These are phyloP conservation scores for Chymomyza amoena DNA, from an alignment of 2,888 invertebrate species.

Conservation along the genomic window DNA sequence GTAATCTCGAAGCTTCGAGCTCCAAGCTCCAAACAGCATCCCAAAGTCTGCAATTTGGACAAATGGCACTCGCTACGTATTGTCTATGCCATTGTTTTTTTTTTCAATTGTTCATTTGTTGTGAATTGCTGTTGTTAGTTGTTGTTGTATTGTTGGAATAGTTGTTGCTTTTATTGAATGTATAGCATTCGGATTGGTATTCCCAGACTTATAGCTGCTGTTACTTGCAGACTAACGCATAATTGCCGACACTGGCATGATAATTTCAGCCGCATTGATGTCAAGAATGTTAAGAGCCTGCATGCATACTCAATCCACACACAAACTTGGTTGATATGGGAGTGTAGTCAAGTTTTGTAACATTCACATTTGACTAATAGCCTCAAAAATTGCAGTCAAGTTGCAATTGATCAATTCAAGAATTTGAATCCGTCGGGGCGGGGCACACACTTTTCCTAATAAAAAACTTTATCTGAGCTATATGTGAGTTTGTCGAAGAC, in stretches of 20 bases:
- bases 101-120: slow-evolving; percentile 25
- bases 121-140: slow-evolving; percentile 23
- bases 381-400: slow-evolving; percentile 1
- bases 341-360: slow-evolving; percentile 24
- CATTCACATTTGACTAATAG: slow-evolving; percentile 25
- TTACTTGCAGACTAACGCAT: slow-evolving; percentile 38
- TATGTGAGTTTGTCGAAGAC: no score
- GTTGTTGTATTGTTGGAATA: slow-evolving; percentile 23
- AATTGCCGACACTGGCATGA: slow-evolving; percentile 63
- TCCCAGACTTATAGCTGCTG: background rate
- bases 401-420: background rate
- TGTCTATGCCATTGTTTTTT: slow-evolving; percentile 34
- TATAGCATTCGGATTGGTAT: slow-evolving; percentile 42
- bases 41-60: slow-evolving; percentile 43
- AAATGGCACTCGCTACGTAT: slow-evolving; percentile 56
- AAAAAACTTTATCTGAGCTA: no score
- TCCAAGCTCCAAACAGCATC: background rate
- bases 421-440: background rate
- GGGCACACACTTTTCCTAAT: no score
- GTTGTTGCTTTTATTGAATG: slow-evolving; percentile 39
- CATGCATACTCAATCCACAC: slow-evolving; percentile 5
- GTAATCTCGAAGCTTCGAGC: background rate
- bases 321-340: background rate
- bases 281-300: slow-evolving; percentile 45
- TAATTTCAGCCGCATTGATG: slow-evolving; percentile 50